Conservation (phyloP, 2,113 vertebrate genomes). For the Aegypius monachus region DNA sequence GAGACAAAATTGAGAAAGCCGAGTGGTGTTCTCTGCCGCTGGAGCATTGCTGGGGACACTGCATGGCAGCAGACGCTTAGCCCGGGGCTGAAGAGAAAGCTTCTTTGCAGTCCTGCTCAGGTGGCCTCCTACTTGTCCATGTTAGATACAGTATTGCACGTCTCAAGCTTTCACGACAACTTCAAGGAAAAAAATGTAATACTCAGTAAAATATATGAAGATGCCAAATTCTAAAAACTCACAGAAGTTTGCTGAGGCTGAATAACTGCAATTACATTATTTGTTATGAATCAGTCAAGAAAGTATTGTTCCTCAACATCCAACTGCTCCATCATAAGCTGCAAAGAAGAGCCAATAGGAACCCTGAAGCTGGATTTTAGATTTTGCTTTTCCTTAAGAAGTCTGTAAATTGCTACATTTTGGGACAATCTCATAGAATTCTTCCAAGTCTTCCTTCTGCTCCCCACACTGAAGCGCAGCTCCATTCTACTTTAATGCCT, state of each 20-base stretch:
- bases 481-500: not conserved
- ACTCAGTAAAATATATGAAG: not conserved
- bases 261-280: not conserved
- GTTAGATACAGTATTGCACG: not conserved
- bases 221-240: slow-evolving; percentile 42
- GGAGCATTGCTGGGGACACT: not conserved
- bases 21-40: not conserved
- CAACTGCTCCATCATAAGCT: slow-evolving; percentile 22
- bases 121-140: not conserved
- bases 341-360: not conserved
- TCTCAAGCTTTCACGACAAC: slow-evolving; percentile 20
- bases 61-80: not conserved
- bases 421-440: not conserved
- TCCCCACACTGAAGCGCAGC: not conserved
- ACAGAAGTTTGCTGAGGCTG: not conserved
- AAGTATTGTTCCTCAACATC: not conserved
- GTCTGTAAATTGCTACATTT: not conserved
- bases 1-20: not conserved
- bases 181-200: slow-evolving; percentile 25
- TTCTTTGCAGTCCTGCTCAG: not conserved
- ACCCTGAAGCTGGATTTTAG: not conserved
- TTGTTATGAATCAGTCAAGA: not conserved
- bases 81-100: not conserved
- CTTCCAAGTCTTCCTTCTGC: not conserved
- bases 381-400: not conserved